A percentile compares a stretch with the other conserved stretches of the same genome.
These are phyloP conservation scores for Rhinoraja longicauda DNA, from an alignment of 2,797 vertebrate species.

Conservation along the genomic window DNA sequence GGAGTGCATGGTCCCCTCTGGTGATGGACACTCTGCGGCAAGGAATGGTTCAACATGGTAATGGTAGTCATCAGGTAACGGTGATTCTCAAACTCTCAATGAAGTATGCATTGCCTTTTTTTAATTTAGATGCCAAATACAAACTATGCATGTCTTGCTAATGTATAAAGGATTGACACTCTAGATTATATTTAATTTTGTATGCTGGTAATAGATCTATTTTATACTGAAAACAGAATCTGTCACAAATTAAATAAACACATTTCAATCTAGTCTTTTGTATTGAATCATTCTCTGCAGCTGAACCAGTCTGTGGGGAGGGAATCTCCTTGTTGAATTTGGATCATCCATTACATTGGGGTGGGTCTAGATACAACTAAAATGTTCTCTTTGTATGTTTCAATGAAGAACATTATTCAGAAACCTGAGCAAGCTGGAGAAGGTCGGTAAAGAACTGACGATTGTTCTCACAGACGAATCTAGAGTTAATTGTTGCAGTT, in stretches of 20 bases:
- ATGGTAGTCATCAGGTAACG: not conserved
- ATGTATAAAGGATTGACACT: conserved; percentile 21
- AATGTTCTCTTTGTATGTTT: no score
- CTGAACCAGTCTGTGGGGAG: no score
- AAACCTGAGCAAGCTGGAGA: no score
- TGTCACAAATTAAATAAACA: not conserved
- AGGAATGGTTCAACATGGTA: not conserved
- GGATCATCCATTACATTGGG: not conserved
- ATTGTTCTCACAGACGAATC: no score
- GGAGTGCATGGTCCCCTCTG: not conserved
- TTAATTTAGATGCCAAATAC: conserved; percentile 34
- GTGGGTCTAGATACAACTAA: no score
- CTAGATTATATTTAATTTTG: conserved; percentile 31
- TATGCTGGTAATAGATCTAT: conserved; percentile 29
- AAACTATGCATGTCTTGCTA: conserved; percentile 25
- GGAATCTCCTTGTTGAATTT: no score
- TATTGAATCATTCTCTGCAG: not conserved
- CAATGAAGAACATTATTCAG: no score
- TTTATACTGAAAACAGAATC: conserved; percentile 12
- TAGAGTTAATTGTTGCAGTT: no score
- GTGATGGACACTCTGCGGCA: not conserved
- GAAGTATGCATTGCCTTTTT: conserved; percentile 5
- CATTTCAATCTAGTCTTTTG: not conserved
- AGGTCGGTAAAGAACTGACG: no score
- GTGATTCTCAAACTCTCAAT: not conserved